These are phyloP conservation scores for Chloropsis cyanopogon DNA, from an alignment of 2,113 vertebrate genomes.

Conservation along the genomic window DNA sequence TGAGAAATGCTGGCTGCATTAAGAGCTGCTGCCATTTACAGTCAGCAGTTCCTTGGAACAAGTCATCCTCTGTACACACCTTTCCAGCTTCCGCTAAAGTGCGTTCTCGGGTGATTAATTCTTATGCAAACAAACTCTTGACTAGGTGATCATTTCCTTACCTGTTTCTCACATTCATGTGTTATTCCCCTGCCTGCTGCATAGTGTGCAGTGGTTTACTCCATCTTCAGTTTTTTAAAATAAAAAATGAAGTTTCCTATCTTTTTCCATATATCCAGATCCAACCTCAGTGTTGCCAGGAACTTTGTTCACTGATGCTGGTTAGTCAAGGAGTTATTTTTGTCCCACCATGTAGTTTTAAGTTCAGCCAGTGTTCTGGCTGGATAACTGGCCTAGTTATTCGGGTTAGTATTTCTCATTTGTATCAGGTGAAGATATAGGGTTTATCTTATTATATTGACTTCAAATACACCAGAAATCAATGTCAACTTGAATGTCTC, in stretches of 20 bases:
- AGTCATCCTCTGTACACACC: not conserved
- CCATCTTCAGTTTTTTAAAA: not conserved
- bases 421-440: not conserved
- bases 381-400: not conserved
- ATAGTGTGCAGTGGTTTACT: not conserved
- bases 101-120: not conserved
- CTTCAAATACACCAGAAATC: not conserved
- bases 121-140: not conserved
- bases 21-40: not conserved
- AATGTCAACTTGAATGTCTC: not conserved
- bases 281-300: not conserved
- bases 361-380: not conserved
- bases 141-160: not conserved
- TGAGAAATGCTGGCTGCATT: not conserved
- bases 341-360: not conserved
- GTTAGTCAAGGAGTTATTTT: not conserved
- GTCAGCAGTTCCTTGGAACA: not conserved
- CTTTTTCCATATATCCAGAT: not conserved
- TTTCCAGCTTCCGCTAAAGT: not conserved
- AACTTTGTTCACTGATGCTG: not conserved
- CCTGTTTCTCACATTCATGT: not conserved
- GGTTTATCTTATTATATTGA: not conserved
- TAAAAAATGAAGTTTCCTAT: not conserved
- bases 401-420: not conserved
- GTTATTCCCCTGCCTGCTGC: not conserved